Base-by-base conservation (phyloP, 2,888 invertebrate genomes). In the Tillus elongatus region DNA sequence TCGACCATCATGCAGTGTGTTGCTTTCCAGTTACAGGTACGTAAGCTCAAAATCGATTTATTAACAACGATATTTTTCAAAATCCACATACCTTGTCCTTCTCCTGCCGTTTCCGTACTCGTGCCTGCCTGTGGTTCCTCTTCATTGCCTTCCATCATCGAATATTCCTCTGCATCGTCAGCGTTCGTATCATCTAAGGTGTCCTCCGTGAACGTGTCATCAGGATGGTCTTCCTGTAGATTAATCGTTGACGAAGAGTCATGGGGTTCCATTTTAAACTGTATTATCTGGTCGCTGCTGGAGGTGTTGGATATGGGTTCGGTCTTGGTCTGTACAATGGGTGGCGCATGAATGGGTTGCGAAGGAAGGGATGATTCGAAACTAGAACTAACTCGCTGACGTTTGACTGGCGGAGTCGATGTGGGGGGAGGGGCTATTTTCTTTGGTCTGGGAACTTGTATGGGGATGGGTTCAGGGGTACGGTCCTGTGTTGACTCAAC, bases 1-100 rank as follows among this genome's bases (percentile, higher is more conserved):
- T n/a, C n/a, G n/a, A n/a, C n/a, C n/a, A n/a, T n/a, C n/a, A n/a
- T n/a, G n/a, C n/a, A n/a, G n/a, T n/a, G n/a, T n/a, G n/a, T n/a
- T n/a, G n/a, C n/a, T n/a, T n/a, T n/a, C n/a, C n/a, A n/a, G n/a
- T n/a, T n/a, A n/a, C n/a, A n/a, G n/a, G n/a, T n/a, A n/a, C n/a
- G n/a, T n/a, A n/a, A n/a, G n/a, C n/a, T n/a, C n/a, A n/a, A n/a
- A n/a, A n/a, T n/a, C n/a, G n/a, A n/a, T n/a, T n/a, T n/a, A n/a
- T n/a, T n/a, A n/a, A n/a, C n/a, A n/a, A n/a, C n/a, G n/a, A n/a
- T n/a, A n/a, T n/a, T n/a, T n/a, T n/a, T n/a, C n/a, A n/a, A n/a
- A n/a, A n/a, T n/a, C n/a, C n/a, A n/a, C 63, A 54, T 63, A 65
- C 66, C 66, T 66, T 66, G 64, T 51, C 59, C 59, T 52, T 64